Evolutionary conservation across 2,797 vertebrate species (phyloP).

Genomic region (Anableps anableps): DNA sequence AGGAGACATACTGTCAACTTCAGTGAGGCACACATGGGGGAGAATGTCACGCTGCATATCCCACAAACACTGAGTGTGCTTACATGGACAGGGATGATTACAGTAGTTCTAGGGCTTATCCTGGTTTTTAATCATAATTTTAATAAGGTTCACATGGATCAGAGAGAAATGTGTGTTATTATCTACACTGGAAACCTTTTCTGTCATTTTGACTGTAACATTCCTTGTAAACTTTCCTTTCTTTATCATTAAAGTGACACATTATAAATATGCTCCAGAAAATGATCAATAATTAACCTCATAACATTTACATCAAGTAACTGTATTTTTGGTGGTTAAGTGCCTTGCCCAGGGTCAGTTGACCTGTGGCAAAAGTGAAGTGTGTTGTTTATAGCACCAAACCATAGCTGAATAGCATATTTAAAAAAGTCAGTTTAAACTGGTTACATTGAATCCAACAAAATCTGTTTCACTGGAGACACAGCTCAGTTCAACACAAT

Average conservation of each 20-base stretch:
- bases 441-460: background rate
- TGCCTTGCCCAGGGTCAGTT: too few relatives aligned
- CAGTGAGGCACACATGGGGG: conserved; percentile 2
- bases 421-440: background rate
- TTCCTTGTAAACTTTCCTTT: background rate
- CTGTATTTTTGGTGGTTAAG: too few relatives aligned
- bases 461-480: background rate
- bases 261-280: background rate
- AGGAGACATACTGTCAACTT: background rate
- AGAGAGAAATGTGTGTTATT: background rate
- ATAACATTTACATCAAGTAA: background rate
- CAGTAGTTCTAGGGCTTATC: background rate
- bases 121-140: background rate
- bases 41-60: conserved; percentile 8
- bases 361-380: too few relatives aligned
- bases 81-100: background rate
- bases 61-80: background rate
- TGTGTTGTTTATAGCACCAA: background rate
- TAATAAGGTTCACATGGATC: background rate
- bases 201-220: background rate
- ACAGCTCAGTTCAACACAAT: background rate
- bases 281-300: too few relatives aligned
- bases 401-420: background rate
- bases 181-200: background rate
- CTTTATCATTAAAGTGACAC: background rate